phyloP scores from a whole-genome alignment of 2,797 vertebrate species.

The Orestias chungarensis region DNA sequence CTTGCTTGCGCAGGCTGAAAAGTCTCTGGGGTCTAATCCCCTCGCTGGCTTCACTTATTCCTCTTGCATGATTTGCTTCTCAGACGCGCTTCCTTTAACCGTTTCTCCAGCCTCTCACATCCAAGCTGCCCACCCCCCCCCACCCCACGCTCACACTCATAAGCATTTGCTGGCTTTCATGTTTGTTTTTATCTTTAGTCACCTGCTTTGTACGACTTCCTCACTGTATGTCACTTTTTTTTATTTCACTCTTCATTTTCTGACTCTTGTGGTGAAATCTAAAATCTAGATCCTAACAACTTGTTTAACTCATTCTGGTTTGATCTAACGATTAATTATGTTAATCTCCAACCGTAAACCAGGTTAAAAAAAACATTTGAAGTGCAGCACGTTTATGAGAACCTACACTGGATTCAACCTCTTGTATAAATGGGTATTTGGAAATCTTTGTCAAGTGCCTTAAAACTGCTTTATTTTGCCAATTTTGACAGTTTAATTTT shows the following conservation, averaged over 20 bases:
- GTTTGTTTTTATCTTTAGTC: constrained; percentile 24
- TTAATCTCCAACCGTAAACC: neutral
- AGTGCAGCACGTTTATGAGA: neutral
- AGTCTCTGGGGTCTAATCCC: constrained; percentile 2
- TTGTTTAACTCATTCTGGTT: constrained; percentile 22
- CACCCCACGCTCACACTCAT: neutral
- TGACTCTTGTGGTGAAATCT: neutral
- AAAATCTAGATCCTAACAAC: constrained; percentile 2
- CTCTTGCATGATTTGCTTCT: constrained; percentile 63
- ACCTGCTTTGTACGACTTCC: constrained; percentile 21
- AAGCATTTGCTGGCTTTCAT: constrained; percentile 12
- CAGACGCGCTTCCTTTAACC: constrained; percentile 15
- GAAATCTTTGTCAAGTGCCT: neutral
- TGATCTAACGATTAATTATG: constrained; percentile 1
- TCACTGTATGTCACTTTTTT: constrained; percentile 19
- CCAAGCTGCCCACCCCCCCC: too few species aligned
- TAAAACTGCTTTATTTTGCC: neutral
- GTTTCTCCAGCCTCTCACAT: neutral
- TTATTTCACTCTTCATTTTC: neutral
- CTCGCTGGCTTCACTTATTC: constrained; percentile 26
- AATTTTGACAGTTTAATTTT: neutral
- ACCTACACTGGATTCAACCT: neutral
- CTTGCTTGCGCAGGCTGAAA: constrained; percentile 28
- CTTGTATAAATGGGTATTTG: constrained; percentile 1
- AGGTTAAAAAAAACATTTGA: neutral